A percentile compares a stretch with the other conserved stretches of the same genome.
Evolutionary conservation across 2,113 vertebrate species (phyloP).

Genomic region (Geococcyx californianus): DNA sequence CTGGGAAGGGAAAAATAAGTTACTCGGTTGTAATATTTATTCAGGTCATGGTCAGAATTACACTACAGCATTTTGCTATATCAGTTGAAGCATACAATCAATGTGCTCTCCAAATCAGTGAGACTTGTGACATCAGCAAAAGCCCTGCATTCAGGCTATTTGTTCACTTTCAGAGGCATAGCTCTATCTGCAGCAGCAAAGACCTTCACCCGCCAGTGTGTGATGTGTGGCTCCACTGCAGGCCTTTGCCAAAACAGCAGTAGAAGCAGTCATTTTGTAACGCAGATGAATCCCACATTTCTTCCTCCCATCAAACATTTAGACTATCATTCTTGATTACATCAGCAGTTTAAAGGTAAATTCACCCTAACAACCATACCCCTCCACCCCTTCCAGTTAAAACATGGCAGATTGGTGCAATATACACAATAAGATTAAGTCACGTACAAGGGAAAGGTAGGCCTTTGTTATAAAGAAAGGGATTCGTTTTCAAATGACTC

Average conservation of each 20-base stretch:
- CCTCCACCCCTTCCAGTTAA: neutral
- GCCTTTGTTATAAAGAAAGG: neutral
- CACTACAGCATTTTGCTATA: neutral
- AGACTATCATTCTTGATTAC: neutral
- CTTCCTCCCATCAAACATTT: conserved; percentile 21
- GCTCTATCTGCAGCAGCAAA: neutral
- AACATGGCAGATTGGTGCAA: neutral
- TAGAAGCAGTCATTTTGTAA: neutral
- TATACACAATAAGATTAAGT: neutral
- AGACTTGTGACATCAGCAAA: neutral
- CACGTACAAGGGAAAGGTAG: neutral
- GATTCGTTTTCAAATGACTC: neutral
- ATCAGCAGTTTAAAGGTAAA: conserved; percentile 38
- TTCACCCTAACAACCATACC: neutral
- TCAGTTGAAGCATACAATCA: neutral
- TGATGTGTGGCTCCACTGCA: neutral
- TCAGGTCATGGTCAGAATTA: neutral
- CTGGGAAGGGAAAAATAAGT: neutral
- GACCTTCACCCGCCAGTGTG: neutral
- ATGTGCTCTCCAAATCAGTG: neutral
- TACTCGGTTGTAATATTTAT: neutral
- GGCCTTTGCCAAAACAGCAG: neutral
- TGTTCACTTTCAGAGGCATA: neutral
- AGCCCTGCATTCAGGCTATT: neutral
- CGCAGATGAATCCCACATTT: conserved; percentile 22